A percentile compares a stretch with the other conserved stretches of the same genome.
phyloP scores from a whole-genome alignment of 1,140 invertebrate species.

The Tetranychus urticae region DNA sequence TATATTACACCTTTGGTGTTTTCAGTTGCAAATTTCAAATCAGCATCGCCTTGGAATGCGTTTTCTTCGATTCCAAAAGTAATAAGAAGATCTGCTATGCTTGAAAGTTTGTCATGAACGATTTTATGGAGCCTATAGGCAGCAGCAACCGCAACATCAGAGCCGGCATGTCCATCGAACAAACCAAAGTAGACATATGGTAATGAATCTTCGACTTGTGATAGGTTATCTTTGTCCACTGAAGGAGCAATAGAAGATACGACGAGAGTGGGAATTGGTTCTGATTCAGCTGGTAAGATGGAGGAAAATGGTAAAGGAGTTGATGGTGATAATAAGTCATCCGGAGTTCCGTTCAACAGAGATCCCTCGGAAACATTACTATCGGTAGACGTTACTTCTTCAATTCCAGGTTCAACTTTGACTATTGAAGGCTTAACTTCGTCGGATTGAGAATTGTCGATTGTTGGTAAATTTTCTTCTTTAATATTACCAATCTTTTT shows the following conservation, averaged over 20 bases:
- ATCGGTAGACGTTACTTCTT: background rate
- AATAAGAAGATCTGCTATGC: slow-evolving; percentile 11
- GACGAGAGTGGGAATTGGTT: background rate
- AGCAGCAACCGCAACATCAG: slow-evolving; percentile 51
- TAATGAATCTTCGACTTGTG: slow-evolving; percentile 15
- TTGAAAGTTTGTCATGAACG: slow-evolving; percentile 32
- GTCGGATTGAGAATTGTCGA: background rate
- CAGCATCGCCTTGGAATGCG: background rate
- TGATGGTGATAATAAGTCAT: slow-evolving; percentile 2
- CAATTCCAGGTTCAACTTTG: too few relatives aligned
- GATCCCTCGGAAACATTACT: background rate
- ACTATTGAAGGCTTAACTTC: background rate
- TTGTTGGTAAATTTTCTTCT: background rate
- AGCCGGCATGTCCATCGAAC: slow-evolving; percentile 67
- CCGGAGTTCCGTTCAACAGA: background rate
- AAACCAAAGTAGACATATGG: slow-evolving; percentile 53
- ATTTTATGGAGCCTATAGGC: slow-evolving; percentile 51
- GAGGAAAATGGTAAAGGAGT: slow-evolving; percentile 1
- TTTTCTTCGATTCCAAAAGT: slow-evolving; percentile 1
- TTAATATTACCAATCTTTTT: background rate
- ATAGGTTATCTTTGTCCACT: background rate
- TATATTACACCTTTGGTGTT: background rate
- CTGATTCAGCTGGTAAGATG: background rate
- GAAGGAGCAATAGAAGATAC: background rate
- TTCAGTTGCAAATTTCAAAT: background rate